These are phyloP conservation scores for Pimephales promelas DNA, from an alignment of 2,113 vertebrate genomes.

Conservation along the genomic window DNA sequence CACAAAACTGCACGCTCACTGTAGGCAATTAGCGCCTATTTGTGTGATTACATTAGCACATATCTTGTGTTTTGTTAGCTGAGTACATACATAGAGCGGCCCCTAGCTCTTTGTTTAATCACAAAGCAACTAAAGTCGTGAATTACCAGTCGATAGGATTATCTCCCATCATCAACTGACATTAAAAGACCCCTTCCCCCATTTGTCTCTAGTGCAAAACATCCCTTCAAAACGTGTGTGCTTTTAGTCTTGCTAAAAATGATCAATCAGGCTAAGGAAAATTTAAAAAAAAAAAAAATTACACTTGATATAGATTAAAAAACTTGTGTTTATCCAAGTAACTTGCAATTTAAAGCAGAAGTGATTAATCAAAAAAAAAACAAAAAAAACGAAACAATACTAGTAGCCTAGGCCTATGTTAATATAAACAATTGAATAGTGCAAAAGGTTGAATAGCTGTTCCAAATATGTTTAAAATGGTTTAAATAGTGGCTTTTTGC, in stretches of 20 bases:
- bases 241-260: not conserved
- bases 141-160: slow-evolving; percentile 53
- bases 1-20: slow-evolving; percentile 25
- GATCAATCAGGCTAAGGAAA: too few species aligned
- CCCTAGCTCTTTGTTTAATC: slow-evolving; percentile 61
- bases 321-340: not conserved
- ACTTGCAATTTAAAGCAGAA: not conserved
- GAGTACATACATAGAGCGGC: slow-evolving; percentile 55
- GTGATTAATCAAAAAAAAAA: not conserved
- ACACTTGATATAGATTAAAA: not conserved
- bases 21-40: slow-evolving; percentile 72
- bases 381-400: too few species aligned
- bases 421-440: not conserved
- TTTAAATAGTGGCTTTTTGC: not conserved
- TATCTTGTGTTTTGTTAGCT: slow-evolving; percentile 50
- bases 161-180: slow-evolving; percentile 53
- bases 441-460: not conserved
- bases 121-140: slow-evolving; percentile 58
- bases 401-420: too few species aligned
- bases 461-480: not conserved
- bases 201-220: not conserved
- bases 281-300: too few species aligned
- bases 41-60: slow-evolving; percentile 59
- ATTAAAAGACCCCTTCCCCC: slow-evolving; percentile 31
- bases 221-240: not conserved